Conservation (phyloP, 2,888 invertebrate genomes). For the Amphipyra tragopoginis region DNA sequence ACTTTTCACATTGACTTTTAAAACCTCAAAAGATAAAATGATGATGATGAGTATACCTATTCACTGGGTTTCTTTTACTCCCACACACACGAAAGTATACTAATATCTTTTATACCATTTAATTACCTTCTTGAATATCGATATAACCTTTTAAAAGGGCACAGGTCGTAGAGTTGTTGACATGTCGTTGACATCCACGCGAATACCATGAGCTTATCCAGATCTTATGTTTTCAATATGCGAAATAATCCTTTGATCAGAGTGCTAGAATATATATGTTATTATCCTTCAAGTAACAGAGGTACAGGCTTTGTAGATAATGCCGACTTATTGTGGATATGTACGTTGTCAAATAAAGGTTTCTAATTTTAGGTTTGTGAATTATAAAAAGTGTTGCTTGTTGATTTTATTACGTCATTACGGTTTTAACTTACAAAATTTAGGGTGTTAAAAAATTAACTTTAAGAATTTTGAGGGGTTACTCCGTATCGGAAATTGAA, state of each 20-base stretch:
- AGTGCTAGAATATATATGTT: slow-evolving; percentile 51
- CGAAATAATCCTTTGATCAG: slow-evolving; percentile 61
- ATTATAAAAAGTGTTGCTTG: neutral
- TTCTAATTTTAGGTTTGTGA: neutral
- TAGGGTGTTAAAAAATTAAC: too few relatives aligned
- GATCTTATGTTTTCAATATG: slow-evolving; percentile 59
- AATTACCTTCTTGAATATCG: slow-evolving; percentile 32
- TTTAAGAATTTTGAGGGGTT: too few relatives aligned
- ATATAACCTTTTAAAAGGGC: slow-evolving; percentile 48
- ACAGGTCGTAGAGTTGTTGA: slow-evolving; percentile 40
- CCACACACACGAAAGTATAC: too few relatives aligned
- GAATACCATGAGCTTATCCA: slow-evolving; percentile 39
- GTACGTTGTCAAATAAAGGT: slow-evolving; percentile 1
- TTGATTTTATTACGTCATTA: neutral
- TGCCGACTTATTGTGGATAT: slow-evolving; percentile 10
- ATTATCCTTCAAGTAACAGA: slow-evolving; percentile 28
- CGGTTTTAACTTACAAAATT: too few relatives aligned
- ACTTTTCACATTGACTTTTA: too few relatives aligned
- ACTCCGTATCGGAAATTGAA: too few relatives aligned
- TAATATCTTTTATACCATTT: slow-evolving; percentile 2
- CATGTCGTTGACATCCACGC: slow-evolving; percentile 41
- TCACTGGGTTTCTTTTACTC: too few relatives aligned
- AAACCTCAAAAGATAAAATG: too few relatives aligned
- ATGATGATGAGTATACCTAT: too few relatives aligned
- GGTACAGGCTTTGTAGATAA: slow-evolving; percentile 1